Base-by-base conservation (phyloP, 2,113 vertebrate genomes). In the Urocolius indicus region DNA sequence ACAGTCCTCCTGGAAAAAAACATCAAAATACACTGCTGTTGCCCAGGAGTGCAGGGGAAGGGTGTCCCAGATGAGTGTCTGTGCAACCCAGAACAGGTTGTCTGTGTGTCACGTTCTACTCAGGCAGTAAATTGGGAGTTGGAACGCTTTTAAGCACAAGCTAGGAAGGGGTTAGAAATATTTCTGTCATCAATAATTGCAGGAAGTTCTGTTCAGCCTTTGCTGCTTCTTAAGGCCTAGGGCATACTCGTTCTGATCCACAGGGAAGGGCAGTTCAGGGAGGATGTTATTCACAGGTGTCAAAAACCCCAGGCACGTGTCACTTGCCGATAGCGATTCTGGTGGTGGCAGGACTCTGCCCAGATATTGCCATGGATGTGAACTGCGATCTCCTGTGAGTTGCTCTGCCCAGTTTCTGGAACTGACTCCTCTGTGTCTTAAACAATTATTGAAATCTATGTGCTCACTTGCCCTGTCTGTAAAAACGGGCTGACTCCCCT, bases 101-200 rank as follows among this genome's bases (percentile, higher is more conserved):
- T 66, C 94, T 85, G 88, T 77, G 77, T 90, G 80, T 81, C 65
- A 62, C 41, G 2, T 68, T 22, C 74, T 87, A 71, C 76, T 86
- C 32, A 71, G 41, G 68, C 71, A 71, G 51, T 84, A 57, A 61
- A 41, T 91, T 91, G 34, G 34, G 30, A 69, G 82, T 96, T 96
- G 96, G 92, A 88, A 80, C 73, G 30, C 81, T 94, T 89, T 89
- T 58, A 96, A 93, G 68, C 84, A 90, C 63, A 95, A 63, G 38
- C 34, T 96, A 61, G 74, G 77, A 89, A 63, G 36, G 32, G 83
- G 7, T 63, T 95, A 69, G 79, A 72, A 80, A 82, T 75, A 74
- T 13, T 73, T 76, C 8, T 23, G 34, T 58, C 52, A 62, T 71
- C 65, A 59, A 19, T 89, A 95, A 80, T 91, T 90, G 41, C 72